phyloP scores from a whole-genome alignment of 2,888 invertebrate genomes.

The Rhaphigaster nebulosa region DNA sequence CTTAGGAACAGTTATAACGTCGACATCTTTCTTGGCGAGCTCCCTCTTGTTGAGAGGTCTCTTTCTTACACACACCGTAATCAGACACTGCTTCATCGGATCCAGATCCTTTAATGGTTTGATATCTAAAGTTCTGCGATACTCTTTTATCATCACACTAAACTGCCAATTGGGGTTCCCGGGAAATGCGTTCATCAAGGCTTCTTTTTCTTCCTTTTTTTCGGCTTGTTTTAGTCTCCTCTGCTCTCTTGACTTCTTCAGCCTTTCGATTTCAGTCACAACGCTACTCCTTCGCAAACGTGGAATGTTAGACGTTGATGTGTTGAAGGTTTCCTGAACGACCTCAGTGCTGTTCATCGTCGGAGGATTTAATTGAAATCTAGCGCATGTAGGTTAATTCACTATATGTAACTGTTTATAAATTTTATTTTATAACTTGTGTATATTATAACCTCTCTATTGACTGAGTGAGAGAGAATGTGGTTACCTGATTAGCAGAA shows the following conservation, averaged over 20 bases:
- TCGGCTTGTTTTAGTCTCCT: conserved; percentile 73
- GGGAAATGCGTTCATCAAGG: conserved; percentile 67
- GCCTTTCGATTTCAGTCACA: conserved; percentile 73
- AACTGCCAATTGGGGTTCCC: conserved; percentile 66
- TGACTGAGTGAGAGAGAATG: background rate
- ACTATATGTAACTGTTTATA: background rate
- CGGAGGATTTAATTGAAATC: background rate
- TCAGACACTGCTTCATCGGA: conserved; percentile 92
- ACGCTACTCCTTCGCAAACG: conserved; percentile 72
- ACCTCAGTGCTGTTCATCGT: conserved; percentile 31
- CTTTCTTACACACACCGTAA: conserved; percentile 97
- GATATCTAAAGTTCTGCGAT: conserved; percentile 86
- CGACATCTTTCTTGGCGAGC: conserved; percentile 86
- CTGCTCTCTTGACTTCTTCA: conserved; percentile 71
- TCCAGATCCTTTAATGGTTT: conserved; percentile 89
- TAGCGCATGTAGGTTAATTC: background rate
- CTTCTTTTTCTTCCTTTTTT: conserved; percentile 74
- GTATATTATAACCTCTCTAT: conserved; percentile 9
- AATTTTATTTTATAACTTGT: background rate
- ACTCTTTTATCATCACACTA: conserved; percentile 76
- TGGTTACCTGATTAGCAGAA: background rate
- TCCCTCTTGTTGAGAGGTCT: conserved; percentile 97
- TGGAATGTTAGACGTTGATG: conserved; percentile 5
- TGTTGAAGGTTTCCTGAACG: conserved; percentile 27
- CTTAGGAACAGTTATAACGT: conserved; percentile 96